These are phyloP conservation scores for Pan paniscus DNA, from an alignment of 2,113 vertebrate species.

Conservation along the genomic window DNA sequence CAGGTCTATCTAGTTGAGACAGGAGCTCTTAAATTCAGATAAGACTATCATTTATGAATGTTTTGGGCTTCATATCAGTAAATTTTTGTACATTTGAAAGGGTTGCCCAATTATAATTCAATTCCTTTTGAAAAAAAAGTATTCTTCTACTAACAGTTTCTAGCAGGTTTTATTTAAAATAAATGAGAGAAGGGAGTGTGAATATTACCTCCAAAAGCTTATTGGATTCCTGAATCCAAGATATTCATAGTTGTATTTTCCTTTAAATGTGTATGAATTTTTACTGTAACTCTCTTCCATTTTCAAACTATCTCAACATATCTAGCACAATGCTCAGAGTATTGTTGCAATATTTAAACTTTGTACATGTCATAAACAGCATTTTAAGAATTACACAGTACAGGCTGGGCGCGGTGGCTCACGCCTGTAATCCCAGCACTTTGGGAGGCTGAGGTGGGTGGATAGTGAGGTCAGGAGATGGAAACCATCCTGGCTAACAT, in stretches of 20 bases:
- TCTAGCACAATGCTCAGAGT: not conserved
- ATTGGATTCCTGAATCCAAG: not conserved
- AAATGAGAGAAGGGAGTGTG: not conserved
- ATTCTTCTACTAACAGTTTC: not conserved
- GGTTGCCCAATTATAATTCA: not conserved
- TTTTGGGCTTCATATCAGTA: not conserved
- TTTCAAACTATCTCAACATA: not conserved
- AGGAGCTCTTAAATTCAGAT: not conserved
- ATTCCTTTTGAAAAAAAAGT: not conserved
- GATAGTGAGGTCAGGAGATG: no score
- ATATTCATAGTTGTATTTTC: not conserved
- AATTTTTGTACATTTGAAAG: not conserved
- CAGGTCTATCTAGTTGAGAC: not conserved
- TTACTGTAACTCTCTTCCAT: not conserved
- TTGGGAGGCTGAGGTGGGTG: no score
- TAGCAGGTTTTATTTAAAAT: not conserved
- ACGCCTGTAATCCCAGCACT: no score
- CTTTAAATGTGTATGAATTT: not conserved
- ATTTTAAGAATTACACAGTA: not conserved
- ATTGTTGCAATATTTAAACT: accelerated
- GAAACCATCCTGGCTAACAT: no score
- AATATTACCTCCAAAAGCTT: not conserved
- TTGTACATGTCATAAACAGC: not conserved
- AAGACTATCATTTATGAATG: not conserved
- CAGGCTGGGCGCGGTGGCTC: accelerated